phyloP scores from a whole-genome alignment of 2,888 invertebrate species.

The Morpho deidamia region DNA sequence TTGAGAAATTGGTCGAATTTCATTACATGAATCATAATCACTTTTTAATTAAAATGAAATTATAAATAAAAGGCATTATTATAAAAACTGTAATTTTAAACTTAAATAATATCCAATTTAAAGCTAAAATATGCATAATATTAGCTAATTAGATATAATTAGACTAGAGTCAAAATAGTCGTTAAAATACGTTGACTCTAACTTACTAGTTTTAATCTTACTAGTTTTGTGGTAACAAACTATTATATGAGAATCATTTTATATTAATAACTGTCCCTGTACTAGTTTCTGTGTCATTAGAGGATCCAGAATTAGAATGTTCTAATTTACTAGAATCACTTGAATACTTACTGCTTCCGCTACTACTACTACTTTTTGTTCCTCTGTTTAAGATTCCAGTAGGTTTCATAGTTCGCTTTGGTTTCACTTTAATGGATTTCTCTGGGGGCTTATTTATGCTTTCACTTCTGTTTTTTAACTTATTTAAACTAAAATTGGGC shows the following conservation, averaged over 20 bases:
- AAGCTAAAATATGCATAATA: background rate
- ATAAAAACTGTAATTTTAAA: background rate
- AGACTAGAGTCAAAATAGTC: background rate
- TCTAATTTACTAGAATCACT: constrained; percentile 51
- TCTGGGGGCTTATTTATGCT: constrained; percentile 65
- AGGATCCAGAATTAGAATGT: constrained; percentile 79
- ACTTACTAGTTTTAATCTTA: no score
- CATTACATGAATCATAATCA: background rate
- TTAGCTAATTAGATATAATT: background rate
- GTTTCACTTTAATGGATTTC: constrained; percentile 60
- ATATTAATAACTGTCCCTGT: constrained; percentile 67
- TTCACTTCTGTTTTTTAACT: constrained; percentile 62
- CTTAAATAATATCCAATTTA: background rate
- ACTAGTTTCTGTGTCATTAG: constrained; percentile 75
- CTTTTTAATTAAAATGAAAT: background rate
- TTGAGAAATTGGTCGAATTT: constrained; percentile 1
- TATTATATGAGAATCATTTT: constrained; percentile 15
- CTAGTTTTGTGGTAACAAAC: no score
- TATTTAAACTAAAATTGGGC: constrained; percentile 62
- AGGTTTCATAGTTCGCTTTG: constrained; percentile 49
- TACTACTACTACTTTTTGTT: constrained; percentile 41
- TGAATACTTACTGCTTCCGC: constrained; percentile 38
- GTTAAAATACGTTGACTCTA: no score
- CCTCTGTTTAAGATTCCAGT: constrained; percentile 47
- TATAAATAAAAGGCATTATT: background rate